Percentiles rank a stretch among this genome's conserved stretches.
These are phyloP conservation scores for Microplitis demolitor DNA, from an alignment of 1,140 invertebrate species.

Conservation along the genomic window DNA sequence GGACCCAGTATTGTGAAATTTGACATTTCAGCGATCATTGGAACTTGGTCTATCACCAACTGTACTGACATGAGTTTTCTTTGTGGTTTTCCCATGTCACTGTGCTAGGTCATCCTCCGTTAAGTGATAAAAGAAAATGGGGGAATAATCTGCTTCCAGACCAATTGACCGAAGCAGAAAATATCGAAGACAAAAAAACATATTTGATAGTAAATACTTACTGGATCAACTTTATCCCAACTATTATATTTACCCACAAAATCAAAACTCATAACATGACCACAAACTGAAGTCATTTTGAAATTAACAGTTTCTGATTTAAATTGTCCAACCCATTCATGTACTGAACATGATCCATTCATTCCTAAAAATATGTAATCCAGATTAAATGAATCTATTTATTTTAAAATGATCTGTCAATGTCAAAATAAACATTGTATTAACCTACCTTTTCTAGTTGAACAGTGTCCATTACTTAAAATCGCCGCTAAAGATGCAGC, in stretches of 20 bases:
- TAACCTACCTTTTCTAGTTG: conserved; percentile 81
- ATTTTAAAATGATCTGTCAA: not conserved
- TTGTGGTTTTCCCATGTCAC: no score
- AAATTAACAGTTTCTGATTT: conserved; percentile 74
- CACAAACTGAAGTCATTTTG: conserved; percentile 98
- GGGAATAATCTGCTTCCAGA: no score
- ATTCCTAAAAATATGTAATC: conserved; percentile 63
- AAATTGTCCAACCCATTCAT: conserved; percentile 91
- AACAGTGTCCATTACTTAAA: conserved; percentile 85
- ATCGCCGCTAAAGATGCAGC: conserved; percentile 94
- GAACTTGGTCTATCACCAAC: no score
- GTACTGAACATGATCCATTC: conserved; percentile 89
- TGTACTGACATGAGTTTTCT: no score
- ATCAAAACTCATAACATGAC: conserved; percentile 96
- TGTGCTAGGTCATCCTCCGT: no score
- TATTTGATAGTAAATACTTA: conserved; percentile 57
- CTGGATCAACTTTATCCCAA: conserved; percentile 97
- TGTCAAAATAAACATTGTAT: not conserved
- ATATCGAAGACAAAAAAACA: not conserved
- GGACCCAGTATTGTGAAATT: no score
- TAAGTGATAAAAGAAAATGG: no score
- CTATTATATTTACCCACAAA: conserved; percentile 96
- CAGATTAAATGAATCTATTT: not conserved
- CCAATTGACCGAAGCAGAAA: not conserved
- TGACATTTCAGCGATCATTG: no score